Conservation (phyloP, 2,113 vertebrate species). For the Lepidothrix coronata region DNA sequence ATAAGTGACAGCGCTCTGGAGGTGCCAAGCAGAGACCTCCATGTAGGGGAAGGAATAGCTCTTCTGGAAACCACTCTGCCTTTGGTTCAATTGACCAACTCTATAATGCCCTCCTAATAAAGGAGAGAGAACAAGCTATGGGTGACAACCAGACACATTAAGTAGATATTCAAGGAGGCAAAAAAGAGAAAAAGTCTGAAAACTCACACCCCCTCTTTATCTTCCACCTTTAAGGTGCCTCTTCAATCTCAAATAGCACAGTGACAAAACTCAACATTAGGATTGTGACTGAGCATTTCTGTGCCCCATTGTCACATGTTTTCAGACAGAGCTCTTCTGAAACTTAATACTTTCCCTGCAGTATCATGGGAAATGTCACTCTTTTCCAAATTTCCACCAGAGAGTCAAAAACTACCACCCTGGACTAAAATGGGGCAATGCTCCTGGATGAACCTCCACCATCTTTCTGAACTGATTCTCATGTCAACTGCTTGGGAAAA, state of each 20-base stretch:
- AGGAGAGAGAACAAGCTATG: neutral
- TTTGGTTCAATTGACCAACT: neutral
- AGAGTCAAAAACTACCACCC: neutral
- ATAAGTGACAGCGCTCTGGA: neutral
- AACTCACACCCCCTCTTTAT: fast-evolving
- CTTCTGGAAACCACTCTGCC: neutral
- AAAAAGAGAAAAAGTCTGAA: neutral
- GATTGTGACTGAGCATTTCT: neutral
- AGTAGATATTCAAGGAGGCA: neutral
- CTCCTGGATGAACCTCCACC: constrained; percentile 15
- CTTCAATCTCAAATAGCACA: neutral
- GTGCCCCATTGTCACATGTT: neutral
- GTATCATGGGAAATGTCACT: neutral
- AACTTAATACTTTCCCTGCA: neutral
- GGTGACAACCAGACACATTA: neutral
- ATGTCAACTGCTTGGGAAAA: constrained; percentile 59
- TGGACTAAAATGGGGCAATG: neutral
- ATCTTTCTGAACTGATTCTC: constrained; percentile 5
- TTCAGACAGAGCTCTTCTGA: neutral
- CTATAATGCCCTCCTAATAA: neutral
- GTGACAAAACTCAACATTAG: neutral
- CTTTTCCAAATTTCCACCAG: neutral
- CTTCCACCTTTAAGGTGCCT: neutral
- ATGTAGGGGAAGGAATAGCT: neutral
- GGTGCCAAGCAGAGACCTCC: neutral